Conservation (phyloP, 2,113 vertebrate species). For the Dicerorhinus sumatrensis region DNA sequence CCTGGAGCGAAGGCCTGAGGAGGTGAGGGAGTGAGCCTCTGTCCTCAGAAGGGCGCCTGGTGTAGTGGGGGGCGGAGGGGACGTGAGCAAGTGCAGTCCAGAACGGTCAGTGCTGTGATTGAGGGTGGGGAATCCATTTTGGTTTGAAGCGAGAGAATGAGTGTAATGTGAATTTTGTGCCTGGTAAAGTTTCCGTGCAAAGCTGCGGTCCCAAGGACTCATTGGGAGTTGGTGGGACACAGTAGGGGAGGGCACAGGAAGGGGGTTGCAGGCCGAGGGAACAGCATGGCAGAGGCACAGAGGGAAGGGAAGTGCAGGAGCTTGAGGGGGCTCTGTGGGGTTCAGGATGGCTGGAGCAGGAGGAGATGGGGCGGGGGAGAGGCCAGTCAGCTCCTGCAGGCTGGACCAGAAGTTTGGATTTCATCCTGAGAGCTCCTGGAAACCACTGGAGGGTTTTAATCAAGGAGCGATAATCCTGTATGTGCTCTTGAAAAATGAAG, state of each 20-base stretch:
- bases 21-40: not conserved
- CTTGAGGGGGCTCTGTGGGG: fast-evolving
- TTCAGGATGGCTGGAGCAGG: not conserved
- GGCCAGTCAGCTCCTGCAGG: fast-evolving
- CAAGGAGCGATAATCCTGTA: not conserved
- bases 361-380: fast-evolving
- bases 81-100: fast-evolving
- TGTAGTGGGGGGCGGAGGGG: fast-evolving
- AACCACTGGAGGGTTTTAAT: fast-evolving
- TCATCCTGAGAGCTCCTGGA: not conserved
- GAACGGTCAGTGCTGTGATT: fast-evolving
- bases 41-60: not conserved
- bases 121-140: fast-evolving
- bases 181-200: not conserved
- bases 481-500: fast-evolving
- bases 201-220: not conserved
- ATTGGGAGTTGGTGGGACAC: not conserved
- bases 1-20: not conserved
- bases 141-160: not conserved
- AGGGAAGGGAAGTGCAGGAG: too few relatives aligned
- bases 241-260: fast-evolving
- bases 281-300: fast-evolving
- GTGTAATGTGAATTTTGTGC: not conserved
- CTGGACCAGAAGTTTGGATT: fast-evolving
- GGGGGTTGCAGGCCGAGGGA: not conserved